phyloP scores from a whole-genome alignment of 2,113 vertebrate species.

The Spizaetus ornatus region DNA sequence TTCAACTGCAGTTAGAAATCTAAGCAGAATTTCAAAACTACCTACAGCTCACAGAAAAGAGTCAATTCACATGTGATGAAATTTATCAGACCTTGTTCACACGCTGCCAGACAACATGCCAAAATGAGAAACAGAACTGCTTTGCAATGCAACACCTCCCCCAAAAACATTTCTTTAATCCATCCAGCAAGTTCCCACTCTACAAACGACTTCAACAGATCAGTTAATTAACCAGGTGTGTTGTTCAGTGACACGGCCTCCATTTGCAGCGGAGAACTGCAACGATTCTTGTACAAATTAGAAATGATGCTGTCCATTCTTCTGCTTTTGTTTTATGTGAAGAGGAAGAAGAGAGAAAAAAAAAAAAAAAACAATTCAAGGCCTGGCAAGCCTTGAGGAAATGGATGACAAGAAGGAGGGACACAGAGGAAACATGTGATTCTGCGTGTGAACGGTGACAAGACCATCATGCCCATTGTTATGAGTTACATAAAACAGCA shows the following conservation, averaged over 20 bases:
- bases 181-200: neutral
- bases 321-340: neutral
- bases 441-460: too few species aligned
- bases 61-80: neutral
- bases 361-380: neutral
- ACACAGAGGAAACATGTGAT: neutral
- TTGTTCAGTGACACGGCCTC: neutral
- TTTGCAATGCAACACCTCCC: too few species aligned
- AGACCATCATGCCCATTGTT: rapidly evolving
- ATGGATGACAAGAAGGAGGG: neutral
- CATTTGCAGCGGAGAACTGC: neutral
- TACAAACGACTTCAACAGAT: neutral
- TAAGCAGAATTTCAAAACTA: neutral
- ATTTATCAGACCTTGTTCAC: neutral
- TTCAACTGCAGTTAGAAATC: neutral
- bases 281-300: neutral
- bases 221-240: rapidly evolving
- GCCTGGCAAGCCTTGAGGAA: neutral
- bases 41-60: neutral
- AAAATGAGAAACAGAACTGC: neutral
- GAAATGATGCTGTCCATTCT: neutral
- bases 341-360: neutral
- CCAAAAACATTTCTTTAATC: neutral
- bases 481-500: neutral
- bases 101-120: neutral